Conservation (phyloP, 2,888 invertebrate genomes). For the Julus scanicus region DNA sequence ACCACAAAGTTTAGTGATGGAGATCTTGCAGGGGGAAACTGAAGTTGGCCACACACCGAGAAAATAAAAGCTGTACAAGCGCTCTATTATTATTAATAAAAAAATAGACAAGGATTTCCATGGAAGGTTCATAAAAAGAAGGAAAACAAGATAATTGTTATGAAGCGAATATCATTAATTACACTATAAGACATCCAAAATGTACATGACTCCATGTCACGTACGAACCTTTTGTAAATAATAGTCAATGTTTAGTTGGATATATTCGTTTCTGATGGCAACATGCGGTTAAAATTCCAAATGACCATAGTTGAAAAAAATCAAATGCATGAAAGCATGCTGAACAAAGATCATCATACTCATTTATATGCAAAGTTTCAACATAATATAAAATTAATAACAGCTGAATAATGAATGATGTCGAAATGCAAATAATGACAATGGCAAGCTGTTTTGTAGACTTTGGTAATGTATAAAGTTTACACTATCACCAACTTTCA, state of each 20-base stretch:
- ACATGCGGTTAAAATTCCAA: not conserved
- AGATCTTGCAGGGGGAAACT: constrained; percentile 4
- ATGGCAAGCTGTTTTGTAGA: too few species aligned
- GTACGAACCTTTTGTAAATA: not conserved
- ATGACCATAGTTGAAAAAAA: not conserved
- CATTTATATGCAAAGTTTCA: too few species aligned
- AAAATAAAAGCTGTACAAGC: not conserved
- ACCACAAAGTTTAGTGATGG: not conserved
- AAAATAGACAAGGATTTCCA: not conserved
- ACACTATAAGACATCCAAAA: not conserved
- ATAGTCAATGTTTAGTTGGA: not conserved
- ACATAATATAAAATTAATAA: too few species aligned
- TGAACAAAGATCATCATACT: not conserved
- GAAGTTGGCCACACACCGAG: constrained; percentile 34
- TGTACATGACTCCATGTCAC: not conserved
- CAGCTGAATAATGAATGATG: too few species aligned
- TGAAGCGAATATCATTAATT: constrained; percentile 37
- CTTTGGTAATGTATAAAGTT: too few species aligned
- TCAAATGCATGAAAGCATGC: not conserved
- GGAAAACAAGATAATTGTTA: constrained; percentile 45
- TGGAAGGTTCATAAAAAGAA: constrained; percentile 34
- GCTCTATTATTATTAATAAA: constrained; percentile 15
- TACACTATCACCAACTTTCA: too few species aligned
- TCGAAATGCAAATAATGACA: too few species aligned
- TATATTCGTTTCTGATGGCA: not conserved